Conservation (phyloP, 2,797 vertebrate species). For the Natrix natrix region DNA sequence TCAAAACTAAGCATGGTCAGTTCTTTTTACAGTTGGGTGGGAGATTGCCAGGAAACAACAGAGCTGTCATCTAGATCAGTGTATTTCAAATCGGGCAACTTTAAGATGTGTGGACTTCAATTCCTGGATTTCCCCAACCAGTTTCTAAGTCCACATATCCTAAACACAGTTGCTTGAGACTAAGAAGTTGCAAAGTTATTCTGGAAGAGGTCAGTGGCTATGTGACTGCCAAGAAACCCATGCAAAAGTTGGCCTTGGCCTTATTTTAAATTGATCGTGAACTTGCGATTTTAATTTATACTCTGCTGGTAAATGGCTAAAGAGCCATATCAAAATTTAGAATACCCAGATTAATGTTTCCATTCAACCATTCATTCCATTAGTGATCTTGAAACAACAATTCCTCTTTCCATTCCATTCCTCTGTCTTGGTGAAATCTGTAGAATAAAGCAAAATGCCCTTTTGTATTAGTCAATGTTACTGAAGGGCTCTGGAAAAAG, state of each 20-base stretch:
- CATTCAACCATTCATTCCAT: no score
- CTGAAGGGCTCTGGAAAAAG: background rate
- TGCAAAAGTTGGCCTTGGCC: background rate
- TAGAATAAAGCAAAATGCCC: background rate
- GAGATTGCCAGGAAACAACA: background rate
- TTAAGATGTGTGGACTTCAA: background rate
- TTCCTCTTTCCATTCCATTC: background rate
- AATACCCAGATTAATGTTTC: background rate
- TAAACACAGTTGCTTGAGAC: background rate
- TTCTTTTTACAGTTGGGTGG: background rate
- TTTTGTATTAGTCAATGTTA: background rate
- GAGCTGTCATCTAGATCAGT: background rate
- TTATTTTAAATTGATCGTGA: background rate
- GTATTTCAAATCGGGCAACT: background rate
- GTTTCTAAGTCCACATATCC: background rate
- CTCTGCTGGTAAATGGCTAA: background rate
- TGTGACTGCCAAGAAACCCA: background rate
- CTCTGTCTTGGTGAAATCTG: background rate
- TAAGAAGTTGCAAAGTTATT: background rate
- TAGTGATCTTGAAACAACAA: background rate
- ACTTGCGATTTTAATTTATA: background rate
- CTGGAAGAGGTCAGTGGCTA: background rate
- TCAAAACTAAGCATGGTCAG: background rate
- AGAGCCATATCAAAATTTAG: background rate
- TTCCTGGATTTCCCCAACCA: background rate